Evolutionary conservation across 2,888 invertebrate genomes (phyloP), one percentile per base, ranked within the genome.

Genomic region (Chelonus formosanus): DNA sequence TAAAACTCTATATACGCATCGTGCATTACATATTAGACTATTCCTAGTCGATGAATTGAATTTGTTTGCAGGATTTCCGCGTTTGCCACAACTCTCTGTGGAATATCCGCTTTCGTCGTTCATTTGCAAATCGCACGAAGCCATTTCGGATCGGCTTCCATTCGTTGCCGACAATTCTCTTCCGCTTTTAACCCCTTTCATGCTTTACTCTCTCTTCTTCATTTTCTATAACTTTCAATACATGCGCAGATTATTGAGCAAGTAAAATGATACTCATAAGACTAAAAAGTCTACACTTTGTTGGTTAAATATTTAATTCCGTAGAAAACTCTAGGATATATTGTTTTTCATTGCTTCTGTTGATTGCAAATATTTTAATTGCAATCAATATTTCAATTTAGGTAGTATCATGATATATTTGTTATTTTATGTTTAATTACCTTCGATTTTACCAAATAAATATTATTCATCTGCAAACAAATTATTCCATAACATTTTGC

Each of bases 101-200:
- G 65, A 70, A 67, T 74, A 72, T 74, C 73, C 72, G 68, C 67
- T 72, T 71, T 72, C 71, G 67, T 70, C 70, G 74, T 67, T 75
- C 73, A 74, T 75, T 74, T 71, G 73, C 73, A 72, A 75, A 76
- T 75, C 72, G 73, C 71, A 68, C 56, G 66, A 61, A 66, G 69
- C 67, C 67, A 70, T 63, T 63, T 54, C 40, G 65, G 70, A 74
- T 73, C 71, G 67, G 70, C 69, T 74, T 74, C 67, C 68, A 67
- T 68, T 58, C 53, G 57, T 64, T 55, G 55, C 64, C 55, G 58
- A 63, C 36, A 58, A 60, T 65, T 53, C 43, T n/a, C 31, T 59
- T 20, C 48, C 34, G 61, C 40, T 6, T 53, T 20, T 50, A 55
- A 6, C 62, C 5, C 20, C 40, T 62, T 52, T 52, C 52, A 52